These are phyloP conservation scores for Cladorhizidae sp. DNA, from an alignment of 37 sponge, comb jelly and placozoan genomes.

Conservation along the genomic window DNA sequence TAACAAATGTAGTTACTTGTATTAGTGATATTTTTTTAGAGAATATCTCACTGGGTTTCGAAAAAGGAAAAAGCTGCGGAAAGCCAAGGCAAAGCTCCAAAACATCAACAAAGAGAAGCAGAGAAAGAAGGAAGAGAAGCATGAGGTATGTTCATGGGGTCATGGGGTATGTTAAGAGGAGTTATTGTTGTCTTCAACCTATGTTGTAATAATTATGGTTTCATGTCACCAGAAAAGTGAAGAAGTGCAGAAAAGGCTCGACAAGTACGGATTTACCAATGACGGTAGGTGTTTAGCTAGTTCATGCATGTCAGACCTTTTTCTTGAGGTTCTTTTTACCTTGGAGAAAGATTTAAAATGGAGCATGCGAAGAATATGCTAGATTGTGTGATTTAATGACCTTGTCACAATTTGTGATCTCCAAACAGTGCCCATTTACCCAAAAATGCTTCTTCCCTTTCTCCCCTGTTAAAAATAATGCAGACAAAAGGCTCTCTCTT, in stretches of 20 bases:
- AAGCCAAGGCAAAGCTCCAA: conserved; percentile 21
- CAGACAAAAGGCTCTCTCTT: no score
- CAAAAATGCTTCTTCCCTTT: no score
- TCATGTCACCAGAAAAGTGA: conserved; percentile 9
- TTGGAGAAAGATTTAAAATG: no score
- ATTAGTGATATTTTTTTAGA: conserved; percentile 3
- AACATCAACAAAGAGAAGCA: conserved; percentile 31
- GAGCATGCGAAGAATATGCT: no score
- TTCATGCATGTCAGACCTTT: no score
- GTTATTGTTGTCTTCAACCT: background rate
- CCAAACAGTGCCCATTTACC: no score
- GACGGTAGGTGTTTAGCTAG: conserved; percentile 1
- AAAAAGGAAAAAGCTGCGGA: conserved; percentile 49
- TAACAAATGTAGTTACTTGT: background rate
- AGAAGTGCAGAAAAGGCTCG: conserved; percentile 5
- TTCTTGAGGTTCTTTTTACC: no score
- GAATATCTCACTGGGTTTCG: conserved; percentile 53
- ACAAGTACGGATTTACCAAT: background rate
- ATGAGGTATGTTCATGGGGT: background rate
- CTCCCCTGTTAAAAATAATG: no score
- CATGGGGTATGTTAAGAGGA: background rate
- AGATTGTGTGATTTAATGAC: no score
- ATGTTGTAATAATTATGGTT: background rate
- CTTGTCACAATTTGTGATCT: no score
- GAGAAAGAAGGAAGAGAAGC: conserved; percentile 1